Base-by-base conservation (phyloP, 2,888 invertebrate species). In the Orthonevra nobilis region DNA sequence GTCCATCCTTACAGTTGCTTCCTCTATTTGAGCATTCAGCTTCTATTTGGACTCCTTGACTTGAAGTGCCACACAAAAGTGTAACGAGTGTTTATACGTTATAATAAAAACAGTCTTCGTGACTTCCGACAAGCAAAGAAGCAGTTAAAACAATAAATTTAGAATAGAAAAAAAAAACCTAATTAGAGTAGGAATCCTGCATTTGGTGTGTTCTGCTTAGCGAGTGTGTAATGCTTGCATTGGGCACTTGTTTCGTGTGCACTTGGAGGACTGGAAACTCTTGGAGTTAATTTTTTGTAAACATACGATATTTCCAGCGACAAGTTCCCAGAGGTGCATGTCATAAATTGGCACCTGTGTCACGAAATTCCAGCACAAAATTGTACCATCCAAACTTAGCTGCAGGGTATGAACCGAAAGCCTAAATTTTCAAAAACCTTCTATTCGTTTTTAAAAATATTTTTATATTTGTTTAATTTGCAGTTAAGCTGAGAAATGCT, bases 341-440 rank as follows among this genome's bases (percentile, higher is more conserved):
- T 68, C 68, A 52, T 52, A 81, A 81, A 81, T 81, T 74, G 81
- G 74, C 81, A 81, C 81, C 81, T 74, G 32, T 73, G 68, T 69
- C 81, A 81, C 74, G 81, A 32, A 58, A 81, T 81, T 68, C 50
- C 30, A 69, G 63, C 48, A 58, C 56, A 81, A 74, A 68, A 42
- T 60, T 30, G 7, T 23, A 3, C 12, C 26, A 54, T 42, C 44
- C 36, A 44, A 3, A 4, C 1, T 14, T 10, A 32, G 32, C 10
- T 10, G 4, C 32, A 32, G 10, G 1, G 30, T 60, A 40, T 26
- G 50, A 63, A 20, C 14, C 30, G 34, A 50, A 52, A 60, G 26
- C 34, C 38, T 30, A 52, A 34, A 30, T 69, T 44, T 32, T 44
- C 3, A 36, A 3, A 42, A 42, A 30, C 15, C 58, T 42, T 19